Evolutionary conservation across 1,140 invertebrate genomes (phyloP).

Genomic region (fruit fly (Drosophila melanogaster)): DNA sequence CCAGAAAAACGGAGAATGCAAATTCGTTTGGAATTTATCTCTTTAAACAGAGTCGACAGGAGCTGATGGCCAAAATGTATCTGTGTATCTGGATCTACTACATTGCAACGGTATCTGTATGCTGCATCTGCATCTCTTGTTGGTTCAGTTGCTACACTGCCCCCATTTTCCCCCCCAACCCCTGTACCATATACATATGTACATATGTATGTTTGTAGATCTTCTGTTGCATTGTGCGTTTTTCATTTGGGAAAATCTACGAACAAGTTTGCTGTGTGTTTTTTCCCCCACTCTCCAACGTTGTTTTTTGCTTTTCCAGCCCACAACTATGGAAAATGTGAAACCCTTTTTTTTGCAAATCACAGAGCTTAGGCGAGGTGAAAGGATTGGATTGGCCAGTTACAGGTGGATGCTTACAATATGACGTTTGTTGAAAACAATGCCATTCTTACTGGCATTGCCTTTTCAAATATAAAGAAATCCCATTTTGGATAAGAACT

Average conservation of each 20-base stretch:
- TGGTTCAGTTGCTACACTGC: conserved; percentile 26
- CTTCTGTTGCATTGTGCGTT: conserved; percentile 34
- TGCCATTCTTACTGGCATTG: neutral
- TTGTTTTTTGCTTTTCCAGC: neutral
- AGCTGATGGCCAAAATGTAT: conserved; percentile 12
- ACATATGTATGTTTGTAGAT: too few relatives aligned
- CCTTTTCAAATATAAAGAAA: too few relatives aligned
- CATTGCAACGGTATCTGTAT: conserved; percentile 20
- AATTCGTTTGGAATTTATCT: conserved; percentile 9
- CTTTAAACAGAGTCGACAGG: conserved; percentile 11
- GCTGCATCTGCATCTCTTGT: conserved; percentile 45
- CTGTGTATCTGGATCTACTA: conserved; percentile 16
- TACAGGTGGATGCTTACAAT: neutral
- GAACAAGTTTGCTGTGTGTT: conserved; percentile 11
- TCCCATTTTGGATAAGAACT: too few relatives aligned
- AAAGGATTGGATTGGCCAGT: neutral
- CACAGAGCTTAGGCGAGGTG: conserved; percentile 7
- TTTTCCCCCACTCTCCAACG: neutral
- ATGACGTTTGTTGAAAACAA: neutral
- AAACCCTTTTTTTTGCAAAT: conserved; percentile 21
- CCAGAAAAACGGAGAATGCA: conserved; percentile 23
- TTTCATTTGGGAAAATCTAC: conserved; percentile 49
- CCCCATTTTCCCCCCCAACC: neutral
- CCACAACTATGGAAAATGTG: conserved; percentile 15
- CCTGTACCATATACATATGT: neutral